Base-by-base conservation (phyloP, 2,888 invertebrate genomes). In the Apoda limacodes region DNA sequence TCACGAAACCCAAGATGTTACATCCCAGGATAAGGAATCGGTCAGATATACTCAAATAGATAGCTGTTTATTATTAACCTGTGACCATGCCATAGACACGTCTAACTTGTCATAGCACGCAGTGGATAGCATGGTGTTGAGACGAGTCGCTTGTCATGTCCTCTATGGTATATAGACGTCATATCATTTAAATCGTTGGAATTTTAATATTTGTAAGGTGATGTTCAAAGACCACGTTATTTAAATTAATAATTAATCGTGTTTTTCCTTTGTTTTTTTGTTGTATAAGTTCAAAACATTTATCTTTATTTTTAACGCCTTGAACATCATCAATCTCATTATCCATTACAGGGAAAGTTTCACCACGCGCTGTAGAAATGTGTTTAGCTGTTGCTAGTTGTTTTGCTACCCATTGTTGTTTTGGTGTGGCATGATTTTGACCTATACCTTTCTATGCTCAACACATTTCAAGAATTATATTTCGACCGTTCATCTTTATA, bases 1-100 rank as follows among this genome's bases (percentile, higher is more conserved):
- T 45, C 54, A 47, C 11, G 78, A 80, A 43, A 57, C 50, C 1
- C 72, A 76, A 29, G 69, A 58, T 2, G 67, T 70, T 38, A 44
- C 49, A 15, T 59, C 43, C 37, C 55, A 58, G 46, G 60, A 61
- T 33, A 56, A 60, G 30, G 59, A 76, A 52, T 76, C 78, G 80
- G 78, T 78, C 69, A 72, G 76, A 69, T 43, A 36, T 52, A 42
- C 42, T 48, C 48, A 42, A 28, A 26, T 31, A 30, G 19, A 32
- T 38, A 34, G 43, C 41, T 43, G 39, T 46, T 37, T 39, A n/a
- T n/a, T n/a, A 46, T 47, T 52, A 46, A 48, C 46, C 39, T 43
- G 38, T 43, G 43, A 42, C 39, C 36, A 35, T 37, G 45, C 45
- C 34, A 30, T 30, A 20, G 22, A 43, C 44, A 9, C 32, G 38